phyloP scores from a whole-genome alignment of 2,797 vertebrate genomes.

The Bryconaethiops microstoma region DNA sequence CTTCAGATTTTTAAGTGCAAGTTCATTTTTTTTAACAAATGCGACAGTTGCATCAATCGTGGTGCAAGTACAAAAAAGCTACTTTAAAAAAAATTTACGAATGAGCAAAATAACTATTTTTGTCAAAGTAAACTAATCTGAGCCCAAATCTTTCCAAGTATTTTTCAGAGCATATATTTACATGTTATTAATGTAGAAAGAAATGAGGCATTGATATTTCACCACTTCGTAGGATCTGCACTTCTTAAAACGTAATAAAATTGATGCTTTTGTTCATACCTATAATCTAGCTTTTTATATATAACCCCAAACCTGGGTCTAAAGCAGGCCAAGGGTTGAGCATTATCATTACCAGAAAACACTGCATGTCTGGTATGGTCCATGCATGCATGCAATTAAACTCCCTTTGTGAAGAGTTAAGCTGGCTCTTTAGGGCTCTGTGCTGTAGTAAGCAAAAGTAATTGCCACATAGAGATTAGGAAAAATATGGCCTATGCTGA shows the following conservation, averaged over 20 bases:
- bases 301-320: background rate
- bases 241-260: background rate
- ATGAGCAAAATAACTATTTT: no score
- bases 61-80: no score
- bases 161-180: background rate
- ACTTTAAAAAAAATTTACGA: no score
- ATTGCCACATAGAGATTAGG: background rate
- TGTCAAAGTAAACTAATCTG: no score
- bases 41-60: no score
- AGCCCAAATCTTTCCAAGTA: no score
- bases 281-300: background rate
- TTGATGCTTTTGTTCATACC: background rate
- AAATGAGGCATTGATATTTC: background rate
- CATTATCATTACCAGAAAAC: background rate
- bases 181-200: background rate
- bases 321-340: background rate
- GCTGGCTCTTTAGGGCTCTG: background rate
- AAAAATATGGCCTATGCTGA: background rate
- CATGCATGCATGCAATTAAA: background rate
- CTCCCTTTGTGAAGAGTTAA: background rate
- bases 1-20: background rate
- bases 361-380: background rate
- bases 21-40: no score
- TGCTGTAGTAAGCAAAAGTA: background rate
- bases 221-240: background rate